Base-by-base conservation (phyloP, 2,888 invertebrate genomes). In the Tinea pellionella region DNA sequence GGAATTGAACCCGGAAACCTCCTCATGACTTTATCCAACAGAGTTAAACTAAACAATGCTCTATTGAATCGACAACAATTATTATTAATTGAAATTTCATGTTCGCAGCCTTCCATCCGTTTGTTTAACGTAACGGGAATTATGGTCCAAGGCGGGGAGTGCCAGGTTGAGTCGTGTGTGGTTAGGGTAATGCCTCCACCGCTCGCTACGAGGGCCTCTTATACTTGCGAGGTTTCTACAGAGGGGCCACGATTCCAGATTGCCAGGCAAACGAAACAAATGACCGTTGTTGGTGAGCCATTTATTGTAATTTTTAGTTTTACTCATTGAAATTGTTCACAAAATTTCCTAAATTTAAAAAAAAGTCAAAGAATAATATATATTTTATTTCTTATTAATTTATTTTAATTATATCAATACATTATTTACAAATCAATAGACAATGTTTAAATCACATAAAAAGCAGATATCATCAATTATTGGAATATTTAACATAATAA, bases 231-330 rank as follows among this genome's bases (percentile, higher is more conserved):
- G 63, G 78, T 87, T 1, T 87, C 87, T 1, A 85, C 86, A 0
- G 87, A 86, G 65, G 86, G 86, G 1, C 87, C 86, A 0, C 83
- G 73, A 73, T 87, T 86, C 67, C 81, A 78, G 64, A 86, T 87
- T 59, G 85, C 78, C 4, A 75, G 85, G 63, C 73, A 82, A 64
- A 80, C 84, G 13, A 86, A 86, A 63, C 84, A 83, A 37, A 86
- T 87, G 87, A 86, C 83, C 63, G 82, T 86, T 65, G 85, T 84
- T 66, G 87, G 87, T 86, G 65, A 81, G 80, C 61, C 3, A 9
- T 9, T 37, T 12, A 2, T 24, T 61, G 6, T 0, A 62, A 11
- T 53, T 43, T 0, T 61, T 30, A 1, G 11, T 1, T 47, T 13
- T 8, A 43, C 12, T 15, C 43, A n/a, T 43, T 43, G 6, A 15